Conservation (phyloP, 2,888 invertebrate species). For the Hyalella azteca region DNA sequence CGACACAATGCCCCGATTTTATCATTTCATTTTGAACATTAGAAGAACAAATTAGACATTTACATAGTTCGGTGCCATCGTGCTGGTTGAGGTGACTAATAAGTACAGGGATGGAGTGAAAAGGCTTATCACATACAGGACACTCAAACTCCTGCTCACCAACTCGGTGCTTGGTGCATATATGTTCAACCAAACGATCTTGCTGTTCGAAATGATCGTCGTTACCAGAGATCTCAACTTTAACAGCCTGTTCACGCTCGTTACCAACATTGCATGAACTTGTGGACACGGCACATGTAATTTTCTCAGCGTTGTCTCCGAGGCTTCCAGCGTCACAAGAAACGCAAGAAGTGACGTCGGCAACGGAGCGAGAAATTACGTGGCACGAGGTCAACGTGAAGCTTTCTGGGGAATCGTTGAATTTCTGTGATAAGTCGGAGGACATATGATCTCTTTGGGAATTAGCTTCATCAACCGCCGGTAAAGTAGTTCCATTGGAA, state of each 20-base stretch:
- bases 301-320: neutral
- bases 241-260: too few species aligned
- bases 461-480: too few species aligned
- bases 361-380: neutral
- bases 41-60: neutral
- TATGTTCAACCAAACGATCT: conserved; percentile 28
- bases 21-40: neutral
- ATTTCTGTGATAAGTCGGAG: too few species aligned
- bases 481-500: too few species aligned
- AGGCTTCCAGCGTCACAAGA: neutral
- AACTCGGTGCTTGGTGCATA: conserved; percentile 35
- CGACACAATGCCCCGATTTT: neutral
- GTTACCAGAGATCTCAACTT: neutral
- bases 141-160: conserved; percentile 47
- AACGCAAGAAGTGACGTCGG: neutral
- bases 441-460: too few species aligned
- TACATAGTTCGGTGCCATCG: neutral
- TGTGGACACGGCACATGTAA: neutral
- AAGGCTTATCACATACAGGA: conserved; percentile 44
- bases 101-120: neutral
- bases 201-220: neutral
- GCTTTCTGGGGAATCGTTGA: too few species aligned
- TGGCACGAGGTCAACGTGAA: too few species aligned
- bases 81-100: neutral
- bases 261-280: neutral